Evolutionary conservation across 2,113 vertebrate genomes (phyloP).

Genomic region (Porphyrio hochstetteri): DNA sequence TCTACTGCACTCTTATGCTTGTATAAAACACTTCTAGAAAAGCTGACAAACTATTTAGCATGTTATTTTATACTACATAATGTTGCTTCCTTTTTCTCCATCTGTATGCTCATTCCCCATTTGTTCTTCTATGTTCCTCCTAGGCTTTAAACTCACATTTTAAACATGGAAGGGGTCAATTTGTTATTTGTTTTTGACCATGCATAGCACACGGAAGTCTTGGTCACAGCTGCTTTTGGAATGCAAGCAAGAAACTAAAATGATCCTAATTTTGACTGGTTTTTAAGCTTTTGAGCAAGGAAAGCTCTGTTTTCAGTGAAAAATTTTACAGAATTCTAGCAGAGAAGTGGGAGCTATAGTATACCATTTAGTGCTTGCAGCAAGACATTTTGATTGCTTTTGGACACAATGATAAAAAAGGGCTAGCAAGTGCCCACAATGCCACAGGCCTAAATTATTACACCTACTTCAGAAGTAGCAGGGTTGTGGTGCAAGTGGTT

Average conservation of each 20-base stretch:
- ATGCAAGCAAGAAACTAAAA: neutral
- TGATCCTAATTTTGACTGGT: neutral
- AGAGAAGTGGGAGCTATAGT: neutral
- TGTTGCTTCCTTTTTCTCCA: neutral
- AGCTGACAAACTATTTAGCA: neutral
- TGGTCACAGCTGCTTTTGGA: neutral
- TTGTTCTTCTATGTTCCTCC: neutral
- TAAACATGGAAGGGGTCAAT: neutral
- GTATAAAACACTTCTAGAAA: neutral
- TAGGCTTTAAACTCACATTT: neutral
- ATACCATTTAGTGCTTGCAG: neutral
- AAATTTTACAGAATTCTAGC: neutral
- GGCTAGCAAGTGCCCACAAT: neutral
- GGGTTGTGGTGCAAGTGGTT: neutral
- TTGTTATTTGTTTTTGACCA: neutral
- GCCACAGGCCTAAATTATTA: neutral
- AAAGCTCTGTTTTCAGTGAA: neutral
- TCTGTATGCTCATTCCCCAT: neutral
- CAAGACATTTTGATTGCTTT: neutral
- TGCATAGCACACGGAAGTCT: neutral
- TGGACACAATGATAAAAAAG: neutral
- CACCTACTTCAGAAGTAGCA: neutral
- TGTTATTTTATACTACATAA: neutral
- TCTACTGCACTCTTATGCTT: neutral
- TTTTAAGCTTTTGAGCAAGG: neutral